Base-by-base conservation (phyloP, 2,888 invertebrate species). In the Petrolisthes manimaculis region DNA sequence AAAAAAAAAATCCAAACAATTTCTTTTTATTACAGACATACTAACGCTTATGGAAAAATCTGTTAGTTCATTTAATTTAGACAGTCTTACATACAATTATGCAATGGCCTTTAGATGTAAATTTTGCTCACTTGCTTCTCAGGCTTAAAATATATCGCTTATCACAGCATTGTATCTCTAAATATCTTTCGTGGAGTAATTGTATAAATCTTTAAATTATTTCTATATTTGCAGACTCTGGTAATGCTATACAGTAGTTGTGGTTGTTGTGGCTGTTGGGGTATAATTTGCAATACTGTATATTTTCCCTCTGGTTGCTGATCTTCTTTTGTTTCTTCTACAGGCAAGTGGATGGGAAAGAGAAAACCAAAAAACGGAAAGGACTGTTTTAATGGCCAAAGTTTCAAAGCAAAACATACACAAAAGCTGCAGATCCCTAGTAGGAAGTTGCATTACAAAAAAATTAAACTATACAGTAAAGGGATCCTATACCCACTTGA, bases 341-440 rank as follows among this genome's bases (percentile, higher is more conserved):
- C 91, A 91, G 91, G 89, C 91, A 91, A 86, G 91, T 91, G 86
- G 91, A 91, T 86, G 91, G 91, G 77, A 91, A 91, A 88, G 89
- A 90, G 74, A 90, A 91, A 89, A 71, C 83, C 91, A 91, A 91
- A 88, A 91, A 91, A 88, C 88, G 86, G 86, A 91, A 89, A 82
- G 91, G 91, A 79, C 89, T 91, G 67, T 91, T 91, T 91, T 91
- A 91, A 89, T 69, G 78, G 56, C 84, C 88, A 84, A 79, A 75
- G 37, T 67, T 69, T 84, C 67, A 88, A 87, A 85, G 77, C 85
- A 81, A 85, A 85, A 85, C 8, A 71, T 8, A 71, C 8, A 71
- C 14, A 71, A n/a, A 71, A 8, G 71, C 71, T n/a, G 71, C 71
- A 71, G 8, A 71, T n/a, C 21, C 71, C 71, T 21, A 71, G 14